Percentiles rank a stretch among this genome's conserved stretches.
These are phyloP conservation scores for Drosophila stalkeri DNA, from an alignment of 2,888 invertebrate species.

Conservation along the genomic window DNA sequence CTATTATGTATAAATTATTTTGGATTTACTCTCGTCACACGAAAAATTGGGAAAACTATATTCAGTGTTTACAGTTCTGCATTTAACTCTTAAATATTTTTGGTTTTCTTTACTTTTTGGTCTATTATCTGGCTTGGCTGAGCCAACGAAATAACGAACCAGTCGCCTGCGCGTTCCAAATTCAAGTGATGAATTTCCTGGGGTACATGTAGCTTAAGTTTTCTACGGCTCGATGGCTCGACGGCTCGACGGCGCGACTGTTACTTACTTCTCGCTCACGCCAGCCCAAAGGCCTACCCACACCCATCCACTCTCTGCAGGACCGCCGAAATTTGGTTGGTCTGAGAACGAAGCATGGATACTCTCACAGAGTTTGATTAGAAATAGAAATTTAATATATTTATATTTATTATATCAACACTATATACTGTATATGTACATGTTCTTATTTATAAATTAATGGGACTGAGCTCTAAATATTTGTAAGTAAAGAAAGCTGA, in stretches of 20 bases:
- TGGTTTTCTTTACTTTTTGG: neutral
- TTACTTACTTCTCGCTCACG: conserved; percentile 64
- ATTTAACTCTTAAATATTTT: conserved; percentile 1
- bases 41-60: neutral
- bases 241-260: conserved; percentile 32
- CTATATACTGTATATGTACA: too few species aligned
- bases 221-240: conserved; percentile 47
- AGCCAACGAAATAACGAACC: conserved; percentile 64
- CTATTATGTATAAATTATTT: conserved; percentile 21
- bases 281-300: conserved; percentile 30
- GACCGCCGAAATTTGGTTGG: conserved; percentile 8
- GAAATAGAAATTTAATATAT: neutral
- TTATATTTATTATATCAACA: too few species aligned
- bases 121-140: conserved; percentile 5
- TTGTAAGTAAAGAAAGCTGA: too few species aligned
- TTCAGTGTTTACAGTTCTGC: conserved; percentile 6
- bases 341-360: conserved; percentile 20
- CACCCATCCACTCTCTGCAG: conserved; percentile 25
- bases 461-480: too few species aligned
- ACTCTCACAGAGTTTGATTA: conserved; percentile 29
- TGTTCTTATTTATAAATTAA: too few species aligned
- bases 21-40: neutral
- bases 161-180: conserved; percentile 81
- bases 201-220: conserved; percentile 83
- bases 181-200: conserved; percentile 83